Percentiles rank a stretch among this genome's conserved stretches.
These are phyloP conservation scores for Tubulanus polymorphus DNA, from an alignment of 2,888 invertebrate species.

Conservation along the genomic window DNA sequence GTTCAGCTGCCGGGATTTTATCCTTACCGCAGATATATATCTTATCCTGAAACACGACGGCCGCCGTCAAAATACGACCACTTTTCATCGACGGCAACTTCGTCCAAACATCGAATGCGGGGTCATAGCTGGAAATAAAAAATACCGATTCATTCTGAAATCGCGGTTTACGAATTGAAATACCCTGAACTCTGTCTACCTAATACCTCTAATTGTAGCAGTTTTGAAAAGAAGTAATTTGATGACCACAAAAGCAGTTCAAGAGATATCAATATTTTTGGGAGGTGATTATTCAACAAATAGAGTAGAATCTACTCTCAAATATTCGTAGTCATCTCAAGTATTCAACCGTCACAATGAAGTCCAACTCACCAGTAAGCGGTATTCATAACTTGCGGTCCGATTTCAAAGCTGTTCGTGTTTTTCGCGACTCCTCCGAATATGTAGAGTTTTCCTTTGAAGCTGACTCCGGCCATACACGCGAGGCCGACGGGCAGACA, in stretches of 20 bases:
- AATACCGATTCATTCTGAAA: not conserved
- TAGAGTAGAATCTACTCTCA: too few relatives aligned
- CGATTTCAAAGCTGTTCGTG: too few relatives aligned
- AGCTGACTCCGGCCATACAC: conserved; percentile 39
- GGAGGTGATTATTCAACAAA: too few relatives aligned
- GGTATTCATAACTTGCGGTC: conserved; percentile 25
- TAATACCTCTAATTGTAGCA: too few relatives aligned
- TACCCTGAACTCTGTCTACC: too few relatives aligned
- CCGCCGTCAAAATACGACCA: conserved; percentile 44
- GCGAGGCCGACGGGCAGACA: conserved; percentile 39
- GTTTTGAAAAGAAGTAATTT: too few relatives aligned
- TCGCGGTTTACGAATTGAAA: too few relatives aligned
- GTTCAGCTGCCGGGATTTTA: too few relatives aligned
- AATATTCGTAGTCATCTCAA: not conserved
- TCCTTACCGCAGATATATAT: conserved; percentile 45
- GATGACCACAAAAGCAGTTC: too few relatives aligned
- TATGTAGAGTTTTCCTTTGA: conserved; percentile 43
- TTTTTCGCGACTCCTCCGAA: conserved; percentile 40
- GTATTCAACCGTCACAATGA: not conserved
- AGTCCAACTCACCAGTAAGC: conserved; percentile 27
- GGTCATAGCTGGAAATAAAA: conserved; percentile 39
- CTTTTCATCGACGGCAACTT: conserved; percentile 40
- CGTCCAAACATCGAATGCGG: conserved; percentile 37
- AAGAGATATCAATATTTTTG: too few relatives aligned
- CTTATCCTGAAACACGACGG: conserved; percentile 44